phyloP scores from a whole-genome alignment of 1,140 invertebrate genomes.

The Halesus radiatus region DNA sequence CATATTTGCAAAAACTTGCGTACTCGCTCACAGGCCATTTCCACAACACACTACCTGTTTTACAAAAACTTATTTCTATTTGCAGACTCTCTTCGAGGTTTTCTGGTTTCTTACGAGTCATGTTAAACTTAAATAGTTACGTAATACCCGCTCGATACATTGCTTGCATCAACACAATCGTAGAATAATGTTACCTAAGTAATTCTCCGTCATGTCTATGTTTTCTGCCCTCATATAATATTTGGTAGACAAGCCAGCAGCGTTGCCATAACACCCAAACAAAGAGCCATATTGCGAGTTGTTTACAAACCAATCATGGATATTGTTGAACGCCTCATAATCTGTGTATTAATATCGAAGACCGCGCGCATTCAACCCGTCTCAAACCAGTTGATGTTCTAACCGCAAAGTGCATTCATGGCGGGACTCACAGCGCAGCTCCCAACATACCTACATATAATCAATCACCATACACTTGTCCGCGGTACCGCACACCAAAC shows the following conservation, averaged over 20 bases:
- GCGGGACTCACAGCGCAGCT: slow-evolving; percentile 16
- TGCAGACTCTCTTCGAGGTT: no score
- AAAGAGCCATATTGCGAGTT: slow-evolving; percentile 15
- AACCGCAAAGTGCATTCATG: slow-evolving; percentile 34
- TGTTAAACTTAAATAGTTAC: no score
- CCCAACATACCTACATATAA: background rate
- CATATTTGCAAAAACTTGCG: no score
- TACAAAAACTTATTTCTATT: no score
- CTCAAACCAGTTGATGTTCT: slow-evolving; percentile 32
- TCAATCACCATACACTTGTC: background rate
- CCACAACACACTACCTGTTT: no score
- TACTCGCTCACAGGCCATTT: no score
- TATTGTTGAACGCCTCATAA: slow-evolving; percentile 33
- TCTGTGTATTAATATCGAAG: slow-evolving; percentile 36
- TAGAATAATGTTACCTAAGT: no score
- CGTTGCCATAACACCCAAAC: slow-evolving; percentile 14
- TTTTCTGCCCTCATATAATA: background rate
- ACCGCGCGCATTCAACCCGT: slow-evolving; percentile 39
- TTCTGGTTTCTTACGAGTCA: no score
- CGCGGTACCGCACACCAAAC: background rate
- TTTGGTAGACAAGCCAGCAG: background rate
- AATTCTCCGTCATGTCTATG: no score
- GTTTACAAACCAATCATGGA: slow-evolving; percentile 24
- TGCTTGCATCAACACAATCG: no score
- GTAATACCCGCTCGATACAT: no score